A percentile compares a stretch with the other conserved stretches of the same genome.
Evolutionary conservation across 1,140 invertebrate genomes (phyloP).

Genomic region (Sinonovacula constricta): DNA sequence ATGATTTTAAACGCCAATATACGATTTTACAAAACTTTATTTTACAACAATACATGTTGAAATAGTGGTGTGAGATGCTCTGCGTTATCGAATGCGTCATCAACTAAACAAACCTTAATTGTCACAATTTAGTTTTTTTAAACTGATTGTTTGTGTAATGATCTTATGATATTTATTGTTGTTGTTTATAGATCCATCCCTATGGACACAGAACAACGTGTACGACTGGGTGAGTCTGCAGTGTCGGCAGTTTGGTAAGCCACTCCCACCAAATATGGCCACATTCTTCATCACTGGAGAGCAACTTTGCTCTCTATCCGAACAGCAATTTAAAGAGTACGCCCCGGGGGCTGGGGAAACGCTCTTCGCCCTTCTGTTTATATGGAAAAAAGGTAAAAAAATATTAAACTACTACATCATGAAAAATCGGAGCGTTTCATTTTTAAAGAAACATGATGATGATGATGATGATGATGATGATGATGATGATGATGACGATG

Average conservation of each 20-base stretch:
- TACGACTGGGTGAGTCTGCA: slow-evolving; percentile 93
- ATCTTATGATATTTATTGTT: background rate
- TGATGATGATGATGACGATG: too few relatives aligned
- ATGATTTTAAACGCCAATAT: too few relatives aligned
- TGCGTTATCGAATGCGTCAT: background rate
- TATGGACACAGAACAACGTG: slow-evolving; percentile 90
- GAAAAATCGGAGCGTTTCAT: too few relatives aligned
- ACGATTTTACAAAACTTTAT: too few relatives aligned
- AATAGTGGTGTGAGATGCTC: background rate
- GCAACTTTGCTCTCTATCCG: slow-evolving; percentile 86
- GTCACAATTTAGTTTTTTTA: background rate
- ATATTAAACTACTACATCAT: too few relatives aligned
- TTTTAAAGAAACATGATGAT: too few relatives aligned
- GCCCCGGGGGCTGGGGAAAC: slow-evolving; percentile 89
- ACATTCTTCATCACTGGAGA: slow-evolving; percentile 87
- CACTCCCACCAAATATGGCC: slow-evolving; percentile 84
- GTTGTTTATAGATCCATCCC: slow-evolving; percentile 86
- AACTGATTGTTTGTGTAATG: background rate
- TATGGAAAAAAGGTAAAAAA: slow-evolving; percentile 93
- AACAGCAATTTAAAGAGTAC: slow-evolving; percentile 90
- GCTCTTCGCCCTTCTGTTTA: slow-evolving; percentile 92
- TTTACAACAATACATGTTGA: too few relatives aligned
- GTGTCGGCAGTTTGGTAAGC: slow-evolving; percentile 86
- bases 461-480: too few relatives aligned
- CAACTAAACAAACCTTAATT: background rate